phyloP scores from a whole-genome alignment of 2,113 vertebrate genomes.

The Lichenostomus cassidix region DNA sequence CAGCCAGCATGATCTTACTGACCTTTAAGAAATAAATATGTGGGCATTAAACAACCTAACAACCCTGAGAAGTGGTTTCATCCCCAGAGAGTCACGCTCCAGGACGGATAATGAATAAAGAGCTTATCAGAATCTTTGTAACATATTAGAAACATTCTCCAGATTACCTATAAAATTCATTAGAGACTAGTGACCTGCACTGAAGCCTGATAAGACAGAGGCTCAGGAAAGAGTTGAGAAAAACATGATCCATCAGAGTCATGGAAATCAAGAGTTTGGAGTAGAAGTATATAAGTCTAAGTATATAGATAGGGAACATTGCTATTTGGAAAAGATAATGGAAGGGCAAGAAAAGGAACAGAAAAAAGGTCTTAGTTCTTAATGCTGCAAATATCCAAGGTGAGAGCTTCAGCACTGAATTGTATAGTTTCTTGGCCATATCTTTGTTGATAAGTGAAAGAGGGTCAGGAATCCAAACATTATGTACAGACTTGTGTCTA shows the following conservation, averaged over 20 bases:
- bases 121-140: slow-evolving; percentile 41
- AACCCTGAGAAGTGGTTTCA: slow-evolving; percentile 14
- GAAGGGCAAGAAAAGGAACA: not conserved
- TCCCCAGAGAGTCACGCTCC: not conserved
- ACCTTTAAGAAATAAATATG: not conserved
- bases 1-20: not conserved
- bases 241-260: slow-evolving; percentile 23
- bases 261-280: not conserved
- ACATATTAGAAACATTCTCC: slow-evolving; percentile 43
- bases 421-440: not conserved
- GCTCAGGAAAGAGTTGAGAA: not conserved
- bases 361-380: not conserved
- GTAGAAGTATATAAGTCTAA: not conserved
- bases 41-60: not conserved
- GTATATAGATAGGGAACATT: not conserved
- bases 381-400: not conserved
- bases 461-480: not conserved
- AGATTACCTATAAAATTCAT: slow-evolving; percentile 54
- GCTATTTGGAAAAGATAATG: not conserved
- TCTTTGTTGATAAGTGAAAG: not conserved
- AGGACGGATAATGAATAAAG: not conserved
- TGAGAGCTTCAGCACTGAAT: not conserved
- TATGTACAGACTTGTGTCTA: not conserved
- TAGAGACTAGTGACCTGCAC: slow-evolving; percentile 11
- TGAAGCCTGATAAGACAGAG: slow-evolving; percentile 39